Evolutionary conservation across 2,888 invertebrate genomes (phyloP).

Genomic region (Apotomis betuletana): DNA sequence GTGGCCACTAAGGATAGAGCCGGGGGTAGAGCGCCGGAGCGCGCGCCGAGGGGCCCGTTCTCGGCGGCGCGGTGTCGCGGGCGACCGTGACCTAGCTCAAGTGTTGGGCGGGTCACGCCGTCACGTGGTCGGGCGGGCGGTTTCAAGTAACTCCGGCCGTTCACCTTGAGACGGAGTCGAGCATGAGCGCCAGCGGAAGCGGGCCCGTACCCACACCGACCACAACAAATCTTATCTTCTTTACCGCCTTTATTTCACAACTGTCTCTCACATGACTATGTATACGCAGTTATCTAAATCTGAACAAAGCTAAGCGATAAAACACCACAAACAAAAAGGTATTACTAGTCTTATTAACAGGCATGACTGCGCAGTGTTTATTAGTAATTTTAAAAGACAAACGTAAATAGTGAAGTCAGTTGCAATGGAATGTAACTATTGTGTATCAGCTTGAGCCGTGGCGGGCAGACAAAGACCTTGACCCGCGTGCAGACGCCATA

Average conservation of each 20-base stretch:
- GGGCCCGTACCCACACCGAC: constrained; percentile 38
- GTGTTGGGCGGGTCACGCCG: constrained; percentile 72
- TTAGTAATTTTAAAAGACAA: not conserved
- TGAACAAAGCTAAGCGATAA: no score
- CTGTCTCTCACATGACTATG: not conserved
- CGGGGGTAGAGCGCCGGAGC: constrained; percentile 43
- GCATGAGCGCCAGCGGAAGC: constrained; percentile 55
- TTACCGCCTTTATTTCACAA: not conserved
- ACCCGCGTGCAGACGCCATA: constrained; percentile 20
- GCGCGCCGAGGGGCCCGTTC: constrained; percentile 56
- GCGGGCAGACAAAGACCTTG: constrained; percentile 25
- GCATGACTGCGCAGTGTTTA: not conserved
- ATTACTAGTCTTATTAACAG: no score
- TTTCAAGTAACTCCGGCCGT: constrained; percentile 68
- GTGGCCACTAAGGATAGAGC: constrained; percentile 54
- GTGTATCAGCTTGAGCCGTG: constrained; percentile 10
- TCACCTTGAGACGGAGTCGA: constrained; percentile 76
- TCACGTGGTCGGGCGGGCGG: constrained; percentile 76
- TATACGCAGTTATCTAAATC: no score
- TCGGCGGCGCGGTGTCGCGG: constrained; percentile 63
- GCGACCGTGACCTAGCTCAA: constrained; percentile 81
- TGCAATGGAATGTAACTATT: not conserved
- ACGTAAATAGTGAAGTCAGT: not conserved
- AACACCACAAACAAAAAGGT: no score
- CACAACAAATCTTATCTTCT: not conserved